phyloP scores from a whole-genome alignment of 2,113 vertebrate genomes.

The Otus sunia region DNA sequence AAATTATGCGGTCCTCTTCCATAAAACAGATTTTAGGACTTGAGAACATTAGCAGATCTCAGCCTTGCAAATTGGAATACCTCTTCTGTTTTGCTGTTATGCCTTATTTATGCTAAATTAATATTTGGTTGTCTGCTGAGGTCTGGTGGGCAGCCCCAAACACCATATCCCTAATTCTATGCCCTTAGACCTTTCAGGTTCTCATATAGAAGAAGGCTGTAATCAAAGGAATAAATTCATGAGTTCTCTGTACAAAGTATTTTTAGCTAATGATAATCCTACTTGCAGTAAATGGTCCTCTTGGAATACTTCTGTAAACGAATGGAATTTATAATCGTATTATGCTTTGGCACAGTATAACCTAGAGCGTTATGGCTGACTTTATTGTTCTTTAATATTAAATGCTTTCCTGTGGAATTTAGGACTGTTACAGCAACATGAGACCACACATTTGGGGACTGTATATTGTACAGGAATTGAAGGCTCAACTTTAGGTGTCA shows the following conservation, averaged over 20 bases:
- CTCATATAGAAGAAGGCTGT: not conserved
- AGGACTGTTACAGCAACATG: not conserved
- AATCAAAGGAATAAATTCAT: conserved; percentile 58
- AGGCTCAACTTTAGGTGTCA: not conserved
- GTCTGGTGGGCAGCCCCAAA: not conserved
- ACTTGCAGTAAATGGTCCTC: conserved; percentile 37
- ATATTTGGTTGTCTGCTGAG: not conserved
- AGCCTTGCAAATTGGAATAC: not conserved
- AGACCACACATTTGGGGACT: not conserved
- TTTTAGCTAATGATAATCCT: conserved; percentile 49
- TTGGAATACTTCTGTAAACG: conserved; percentile 16
- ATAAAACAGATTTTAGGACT: not conserved
- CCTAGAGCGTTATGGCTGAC: not conserved
- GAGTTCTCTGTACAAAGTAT: conserved; percentile 28
- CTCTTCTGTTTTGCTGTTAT: not conserved
- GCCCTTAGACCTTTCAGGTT: conserved; percentile 15
- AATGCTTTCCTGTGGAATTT: conserved; percentile 23
- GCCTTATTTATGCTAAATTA: not conserved
- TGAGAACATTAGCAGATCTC: not conserved
- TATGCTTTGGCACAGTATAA: not conserved
- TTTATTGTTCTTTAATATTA: conserved; percentile 26
- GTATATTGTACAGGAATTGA: not conserved
- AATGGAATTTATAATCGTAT: conserved; percentile 68
- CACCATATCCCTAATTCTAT: not conserved
- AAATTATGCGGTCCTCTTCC: not conserved